Evolutionary conservation across 1,140 invertebrate species (phyloP).

Genomic region (Tetramorium parvispinum): DNA sequence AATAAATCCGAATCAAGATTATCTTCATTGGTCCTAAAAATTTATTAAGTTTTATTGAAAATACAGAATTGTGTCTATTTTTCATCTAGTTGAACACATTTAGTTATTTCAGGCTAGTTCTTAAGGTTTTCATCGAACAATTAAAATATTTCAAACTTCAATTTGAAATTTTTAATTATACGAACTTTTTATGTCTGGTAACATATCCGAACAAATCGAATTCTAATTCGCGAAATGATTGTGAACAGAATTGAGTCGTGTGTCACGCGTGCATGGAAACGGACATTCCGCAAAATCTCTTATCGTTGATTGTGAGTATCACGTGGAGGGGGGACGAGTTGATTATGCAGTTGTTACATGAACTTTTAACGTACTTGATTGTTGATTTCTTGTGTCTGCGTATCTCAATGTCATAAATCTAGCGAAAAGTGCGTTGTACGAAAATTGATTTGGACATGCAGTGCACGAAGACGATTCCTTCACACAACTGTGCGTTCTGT

Average conservation of each 20-base stretch:
- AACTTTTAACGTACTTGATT: neutral
- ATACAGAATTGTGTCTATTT: neutral
- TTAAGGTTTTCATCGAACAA: neutral
- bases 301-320: neutral
- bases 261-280: neutral
- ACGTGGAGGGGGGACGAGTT: neutral
- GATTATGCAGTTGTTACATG: slow-evolving; percentile 9
- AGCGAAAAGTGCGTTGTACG: neutral
- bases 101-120: neutral
- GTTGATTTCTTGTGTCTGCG: neutral
- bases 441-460: neutral
- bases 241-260: neutral
- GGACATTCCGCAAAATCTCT: slow-evolving; percentile 14
- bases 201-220: neutral
- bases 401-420: neutral
- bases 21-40: neutral
- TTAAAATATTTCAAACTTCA: neutral
- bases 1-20: slow-evolving; percentile 4
- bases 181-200: neutral
- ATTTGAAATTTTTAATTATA: neutral
- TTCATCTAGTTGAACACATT: neutral
- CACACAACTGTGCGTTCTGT: neutral
- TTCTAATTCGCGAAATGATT: neutral
- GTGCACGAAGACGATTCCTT: neutral
- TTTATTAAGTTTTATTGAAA: neutral